Evolutionary conservation across 2,113 vertebrate genomes (phyloP), one percentile per base, ranked within the genome.

Genomic region (Uria lomvia): DNA sequence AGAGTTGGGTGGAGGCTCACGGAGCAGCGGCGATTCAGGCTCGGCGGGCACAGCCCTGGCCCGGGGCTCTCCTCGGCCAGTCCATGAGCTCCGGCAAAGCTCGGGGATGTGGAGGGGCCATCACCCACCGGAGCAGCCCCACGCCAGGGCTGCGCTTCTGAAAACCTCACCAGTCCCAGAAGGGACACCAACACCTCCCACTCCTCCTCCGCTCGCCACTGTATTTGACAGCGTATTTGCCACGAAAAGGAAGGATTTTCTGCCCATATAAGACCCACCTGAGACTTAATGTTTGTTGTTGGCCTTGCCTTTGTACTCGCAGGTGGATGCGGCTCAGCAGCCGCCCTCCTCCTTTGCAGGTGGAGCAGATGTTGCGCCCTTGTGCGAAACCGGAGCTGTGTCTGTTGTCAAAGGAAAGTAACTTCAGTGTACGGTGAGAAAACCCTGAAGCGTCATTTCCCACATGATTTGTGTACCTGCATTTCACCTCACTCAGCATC

Each of bases 291-390:
- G 5, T 23, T 23, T 42, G 53, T 30, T 40, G 11, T 20, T 32
- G 20, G 38, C 62, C 82, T 90, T 86, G 96, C 98, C 98, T 98
- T 96, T 97, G 97, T 34, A 98, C 93, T 23, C 65, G 98, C 78
- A 98, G 97, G 38, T 93, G 85, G 30, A 98, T 97, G 94, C 95
- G 98, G 58, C 97, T 97, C 78, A 98, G 88, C 74, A 99, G 96
- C 90, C 97, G 91, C 52, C 97, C 97, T 91, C 94, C 95, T 80
- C 98, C 98, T 15, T 4, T 15, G 24, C 98, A 98, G 14, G 49
- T 55, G 0, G 62, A 10, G 93, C 98, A 98, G 17, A 90, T 23
- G 1, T 3, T 67, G 5, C 76, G 92, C 53, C 98, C 98, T 56
- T 83, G 68, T 17, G 98, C 98, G 4, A 70, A 86, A 65, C 98